Evolutionary conservation across 2,113 vertebrate species (phyloP).

Genomic region (Apodemus sylvaticus): DNA sequence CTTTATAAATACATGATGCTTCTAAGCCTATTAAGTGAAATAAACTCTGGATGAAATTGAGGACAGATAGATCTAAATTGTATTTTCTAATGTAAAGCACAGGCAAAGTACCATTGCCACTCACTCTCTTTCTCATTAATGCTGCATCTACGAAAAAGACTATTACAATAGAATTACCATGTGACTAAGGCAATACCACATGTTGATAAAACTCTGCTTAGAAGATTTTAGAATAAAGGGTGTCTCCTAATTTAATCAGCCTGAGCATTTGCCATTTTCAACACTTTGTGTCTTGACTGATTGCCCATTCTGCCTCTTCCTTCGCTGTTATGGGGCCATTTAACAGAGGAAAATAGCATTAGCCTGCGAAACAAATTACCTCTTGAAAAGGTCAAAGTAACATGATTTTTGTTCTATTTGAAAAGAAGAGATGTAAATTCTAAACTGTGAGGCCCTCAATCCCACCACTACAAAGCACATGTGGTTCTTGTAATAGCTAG

Average conservation of each 20-base stretch:
- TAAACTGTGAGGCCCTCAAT: conserved; percentile 38
- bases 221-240: conserved; percentile 44
- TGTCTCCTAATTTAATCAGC: conserved; percentile 55
- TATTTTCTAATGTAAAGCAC: conserved; percentile 40
- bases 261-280: conserved; percentile 69
- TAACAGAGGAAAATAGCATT: conserved; percentile 77
- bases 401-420: conserved; percentile 62
- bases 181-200: conserved; percentile 14
- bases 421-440: conserved; percentile 71
- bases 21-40: conserved; percentile 47
- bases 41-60: conserved; percentile 64
- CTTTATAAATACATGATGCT: conserved; percentile 66
- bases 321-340: conserved; percentile 67
- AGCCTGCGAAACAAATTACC: conserved; percentile 77
- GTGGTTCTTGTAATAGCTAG: conserved; percentile 64
- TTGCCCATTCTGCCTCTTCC: conserved; percentile 68
- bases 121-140: neutral
- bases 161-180: conserved; percentile 45
- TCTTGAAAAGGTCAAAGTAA: conserved; percentile 73
- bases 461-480: conserved; percentile 50
- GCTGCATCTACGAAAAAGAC: neutral
- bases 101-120: neutral
- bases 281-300: conserved; percentile 64
- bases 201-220: conserved; percentile 63
- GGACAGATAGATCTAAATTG: neutral